Evolutionary conservation across 2,113 vertebrate genomes (phyloP).

Genomic region (Vanacampus margaritifer): DNA sequence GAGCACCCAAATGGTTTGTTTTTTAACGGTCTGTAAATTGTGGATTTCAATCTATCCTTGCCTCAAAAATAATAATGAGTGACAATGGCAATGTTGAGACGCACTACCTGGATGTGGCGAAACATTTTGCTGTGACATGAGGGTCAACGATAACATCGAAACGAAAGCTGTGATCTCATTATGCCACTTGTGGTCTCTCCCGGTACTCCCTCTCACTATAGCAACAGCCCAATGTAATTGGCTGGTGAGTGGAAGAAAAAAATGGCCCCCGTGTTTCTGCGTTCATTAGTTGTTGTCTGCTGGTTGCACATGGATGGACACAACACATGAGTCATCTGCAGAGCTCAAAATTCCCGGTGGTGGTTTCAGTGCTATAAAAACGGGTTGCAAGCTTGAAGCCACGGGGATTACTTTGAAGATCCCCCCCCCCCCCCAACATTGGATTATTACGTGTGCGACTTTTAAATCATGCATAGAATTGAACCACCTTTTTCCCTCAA

Average conservation of each 20-base stretch:
- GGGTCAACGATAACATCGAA: conserved; percentile 12
- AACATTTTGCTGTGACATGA: not conserved
- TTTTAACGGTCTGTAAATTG: too few relatives aligned
- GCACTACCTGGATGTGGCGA: not conserved
- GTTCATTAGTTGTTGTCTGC: conserved; percentile 48
- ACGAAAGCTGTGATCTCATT: conserved; percentile 29
- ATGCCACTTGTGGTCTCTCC: conserved; percentile 33
- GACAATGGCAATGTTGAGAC: not conserved
- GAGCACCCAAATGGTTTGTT: too few relatives aligned
- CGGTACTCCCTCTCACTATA: conserved; percentile 49
- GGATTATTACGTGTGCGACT: conserved; percentile 19
- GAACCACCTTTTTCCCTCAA: conserved; percentile 2
- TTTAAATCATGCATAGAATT: conserved; percentile 33
- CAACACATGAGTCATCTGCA: conserved; percentile 22
- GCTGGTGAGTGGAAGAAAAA: not conserved
- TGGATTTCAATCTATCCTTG: not conserved
- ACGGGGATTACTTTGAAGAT: conserved; percentile 59
- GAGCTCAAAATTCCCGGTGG: conserved; percentile 43
- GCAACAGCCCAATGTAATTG: conserved; percentile 54
- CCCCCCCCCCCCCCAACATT: conserved; percentile 55
- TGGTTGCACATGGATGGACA: conserved; percentile 23
- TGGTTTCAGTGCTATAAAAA: conserved; percentile 40
- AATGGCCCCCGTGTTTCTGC: not conserved
- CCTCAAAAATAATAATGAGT: not conserved
- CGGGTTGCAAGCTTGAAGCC: conserved; percentile 51